Evolutionary conservation across 2,113 vertebrate genomes (phyloP), one percentile per base, ranked within the genome.

Genomic region (Corvus cornix): DNA sequence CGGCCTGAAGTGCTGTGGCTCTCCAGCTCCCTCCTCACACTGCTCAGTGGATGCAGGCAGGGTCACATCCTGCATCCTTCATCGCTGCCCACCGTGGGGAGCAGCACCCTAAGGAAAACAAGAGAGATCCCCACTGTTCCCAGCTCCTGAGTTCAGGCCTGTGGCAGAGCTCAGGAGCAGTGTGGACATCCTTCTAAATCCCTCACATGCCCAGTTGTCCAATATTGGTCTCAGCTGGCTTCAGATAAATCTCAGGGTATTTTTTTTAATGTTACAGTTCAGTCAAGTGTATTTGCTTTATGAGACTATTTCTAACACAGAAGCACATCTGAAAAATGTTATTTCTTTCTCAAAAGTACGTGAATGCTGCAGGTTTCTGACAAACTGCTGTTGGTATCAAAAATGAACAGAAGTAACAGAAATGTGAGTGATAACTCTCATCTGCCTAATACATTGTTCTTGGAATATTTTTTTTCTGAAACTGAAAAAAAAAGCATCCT

Each of bases 71-170:
- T 31, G 48, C 2, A 0, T 13, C 15, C 46, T 35, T 44, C 24
- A 20, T 22, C 0, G 0, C 22, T 60, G 67, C 37, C 37, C 11
- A 2, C 39, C 5, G 20, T 0, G 0, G 39, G 22, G 8, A 90
- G 51, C 41, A 52, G 59, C 1, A 5, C n/a, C 16, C 43, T 39
- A 48, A 70, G 60, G n/a, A 4, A 55, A 62, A 53, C 12, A 44
- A 41, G 18, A 35, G 3, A 16, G 67, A 59, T 35, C 8, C 18
- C 27, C 59, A 6, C 30, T 39, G 63, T 19, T 86, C 39, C 30
- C 78, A 62, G 52, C 44, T 75, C 13, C 60, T 0, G 0, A 27
- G 23, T 16, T n/a, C 13, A 78, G 84, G 15, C 20, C 63, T 35
- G 22, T 51, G 0, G 0, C 66, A 73, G 73, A 89, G 55, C 17